These are phyloP conservation scores for Lithosia quadra DNA, from an alignment of 2,888 invertebrate species.

Conservation along the genomic window DNA sequence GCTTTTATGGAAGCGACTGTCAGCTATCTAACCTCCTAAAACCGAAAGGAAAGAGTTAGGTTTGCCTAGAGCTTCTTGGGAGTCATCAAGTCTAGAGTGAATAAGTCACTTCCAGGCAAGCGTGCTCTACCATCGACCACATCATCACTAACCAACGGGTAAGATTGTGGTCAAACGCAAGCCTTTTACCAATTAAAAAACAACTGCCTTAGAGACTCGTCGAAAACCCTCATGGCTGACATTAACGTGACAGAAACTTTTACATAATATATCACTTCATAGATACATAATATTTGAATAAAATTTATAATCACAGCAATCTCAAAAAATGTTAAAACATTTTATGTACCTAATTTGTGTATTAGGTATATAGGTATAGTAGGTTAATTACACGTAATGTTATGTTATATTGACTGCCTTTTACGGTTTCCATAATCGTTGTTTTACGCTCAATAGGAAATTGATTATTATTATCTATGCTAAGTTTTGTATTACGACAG, in stretches of 20 bases:
- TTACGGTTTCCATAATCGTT: neutral
- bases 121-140: no score
- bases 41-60: no score
- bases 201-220: no score
- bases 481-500: conserved; percentile 19
- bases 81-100: no score
- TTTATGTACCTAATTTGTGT: neutral
- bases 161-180: no score
- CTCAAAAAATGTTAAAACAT: neutral
- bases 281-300: neutral
- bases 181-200: no score
- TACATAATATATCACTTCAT: neutral
- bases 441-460: conserved; percentile 21
- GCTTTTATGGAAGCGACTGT: no score
- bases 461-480: conserved; percentile 35
- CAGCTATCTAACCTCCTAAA: no score
- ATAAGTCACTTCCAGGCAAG: no score
- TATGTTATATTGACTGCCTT: conserved; percentile 7
- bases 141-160: no score
- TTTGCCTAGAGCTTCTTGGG: no score
- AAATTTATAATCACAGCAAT: neutral
- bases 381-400: conserved; percentile 6
- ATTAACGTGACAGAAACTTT: neutral
- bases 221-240: no score
- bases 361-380: neutral